Evolutionary conservation across 2,888 invertebrate species (phyloP).

Genomic region (Meghimatium bilineatum): DNA sequence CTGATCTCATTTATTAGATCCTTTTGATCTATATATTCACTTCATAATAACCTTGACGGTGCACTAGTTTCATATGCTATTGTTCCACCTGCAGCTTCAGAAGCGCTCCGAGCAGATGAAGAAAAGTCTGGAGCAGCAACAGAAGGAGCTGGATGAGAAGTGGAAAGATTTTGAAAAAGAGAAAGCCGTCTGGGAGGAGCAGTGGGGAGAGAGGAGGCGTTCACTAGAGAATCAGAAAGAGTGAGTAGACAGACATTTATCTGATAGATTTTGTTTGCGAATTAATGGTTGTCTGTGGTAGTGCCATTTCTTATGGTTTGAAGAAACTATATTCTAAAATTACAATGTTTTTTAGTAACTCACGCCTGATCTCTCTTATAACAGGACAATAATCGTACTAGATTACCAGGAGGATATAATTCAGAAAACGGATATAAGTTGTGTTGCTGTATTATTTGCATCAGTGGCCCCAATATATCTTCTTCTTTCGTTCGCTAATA

Average conservation of each 20-base stretch:
- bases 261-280: too few species aligned
- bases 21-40: neutral
- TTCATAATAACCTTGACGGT: neutral
- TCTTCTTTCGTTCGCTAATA: too few species aligned
- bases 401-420: too few species aligned
- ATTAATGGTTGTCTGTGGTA: too few species aligned
- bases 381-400: too few species aligned
- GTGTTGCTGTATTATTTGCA: too few species aligned
- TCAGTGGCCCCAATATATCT: too few species aligned
- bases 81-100: conserved; percentile 80
- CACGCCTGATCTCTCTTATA: too few species aligned
- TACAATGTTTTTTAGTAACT: too few species aligned
- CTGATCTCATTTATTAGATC: neutral
- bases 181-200: conserved; percentile 91
- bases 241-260: conserved; percentile 46
- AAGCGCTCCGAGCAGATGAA: conserved; percentile 91
- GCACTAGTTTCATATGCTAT: neutral
- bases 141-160: conserved; percentile 93
- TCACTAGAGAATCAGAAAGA: conserved; percentile 72
- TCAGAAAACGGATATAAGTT: too few species aligned
- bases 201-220: conserved; percentile 64
- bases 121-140: conserved; percentile 89
- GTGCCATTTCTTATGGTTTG: too few species aligned
- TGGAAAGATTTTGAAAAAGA: conserved; percentile 90
- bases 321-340: too few species aligned